phyloP scores from a whole-genome alignment of 2,888 invertebrate species.

The Arctia plantaginis region DNA sequence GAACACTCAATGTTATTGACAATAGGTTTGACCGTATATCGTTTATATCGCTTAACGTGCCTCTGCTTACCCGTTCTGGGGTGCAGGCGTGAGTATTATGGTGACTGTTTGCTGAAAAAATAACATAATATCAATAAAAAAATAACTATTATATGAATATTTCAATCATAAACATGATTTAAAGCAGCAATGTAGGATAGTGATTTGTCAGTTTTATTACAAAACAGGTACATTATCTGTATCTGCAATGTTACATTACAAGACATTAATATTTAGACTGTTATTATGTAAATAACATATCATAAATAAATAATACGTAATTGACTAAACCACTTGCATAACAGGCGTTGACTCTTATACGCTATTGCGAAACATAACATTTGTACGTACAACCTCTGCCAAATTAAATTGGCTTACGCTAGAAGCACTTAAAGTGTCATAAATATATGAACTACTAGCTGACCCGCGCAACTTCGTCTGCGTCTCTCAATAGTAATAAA shows the following conservation, averaged over 20 bases:
- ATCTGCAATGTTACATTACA: too few relatives aligned
- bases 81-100: too few relatives aligned
- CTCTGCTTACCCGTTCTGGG: too few relatives aligned
- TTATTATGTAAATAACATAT: background rate
- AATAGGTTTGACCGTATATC: too few relatives aligned
- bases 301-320: background rate
- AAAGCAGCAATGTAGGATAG: background rate
- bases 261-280: background rate
- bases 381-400: conserved; percentile 4
- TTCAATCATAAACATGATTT: background rate
- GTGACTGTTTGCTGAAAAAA: too few relatives aligned
- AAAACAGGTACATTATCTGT: background rate
- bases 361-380: background rate
- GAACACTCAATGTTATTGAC: too few relatives aligned
- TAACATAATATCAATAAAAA: too few relatives aligned
- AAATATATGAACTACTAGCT: background rate
- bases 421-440: background rate
- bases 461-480: too few relatives aligned
- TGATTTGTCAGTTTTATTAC: too few relatives aligned
- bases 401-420: conserved; percentile 3
- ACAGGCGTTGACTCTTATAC: background rate
- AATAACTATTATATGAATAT: background rate
- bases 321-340: conserved; percentile 1
- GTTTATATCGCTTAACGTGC: too few relatives aligned
- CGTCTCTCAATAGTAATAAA: too few relatives aligned